Evolutionary conservation across 2,888 invertebrate species (phyloP).

Genomic region (Drosophila helvetica): DNA sequence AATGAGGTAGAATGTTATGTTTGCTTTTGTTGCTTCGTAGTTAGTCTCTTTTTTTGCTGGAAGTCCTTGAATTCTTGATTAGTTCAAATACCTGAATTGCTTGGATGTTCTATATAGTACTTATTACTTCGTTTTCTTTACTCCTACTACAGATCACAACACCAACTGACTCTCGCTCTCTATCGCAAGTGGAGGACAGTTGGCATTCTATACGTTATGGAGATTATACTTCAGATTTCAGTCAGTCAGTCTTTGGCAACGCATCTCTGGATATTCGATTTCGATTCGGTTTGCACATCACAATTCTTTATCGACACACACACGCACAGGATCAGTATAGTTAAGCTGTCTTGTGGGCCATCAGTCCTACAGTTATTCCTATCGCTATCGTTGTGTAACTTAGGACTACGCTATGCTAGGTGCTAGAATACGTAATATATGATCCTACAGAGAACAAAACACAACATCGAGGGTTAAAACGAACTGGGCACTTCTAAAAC

Average conservation of each 20-base stretch:
- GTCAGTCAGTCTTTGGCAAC: constrained; percentile 66
- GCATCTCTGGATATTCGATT: constrained; percentile 51
- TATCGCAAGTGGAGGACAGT: not conserved
- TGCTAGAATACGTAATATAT: constrained; percentile 23
- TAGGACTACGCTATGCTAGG: constrained; percentile 50
- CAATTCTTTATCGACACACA: constrained; percentile 62
- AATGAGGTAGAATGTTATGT: constrained; percentile 75
- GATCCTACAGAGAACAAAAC: constrained; percentile 62
- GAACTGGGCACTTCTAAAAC: constrained; percentile 61
- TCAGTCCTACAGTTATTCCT: constrained; percentile 57
- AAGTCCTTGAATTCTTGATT: constrained; percentile 73
- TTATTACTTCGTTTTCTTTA: constrained; percentile 35
- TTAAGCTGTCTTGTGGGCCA: constrained; percentile 31
- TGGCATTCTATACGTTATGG: constrained; percentile 31
- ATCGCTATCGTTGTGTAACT: constrained; percentile 47
- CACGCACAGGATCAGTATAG: constrained; percentile 49
- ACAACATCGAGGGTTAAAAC: constrained; percentile 67
- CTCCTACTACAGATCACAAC: constrained; percentile 56
- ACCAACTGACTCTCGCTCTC: constrained; percentile 3
- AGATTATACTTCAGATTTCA: constrained; percentile 54
- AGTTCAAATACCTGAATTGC: constrained; percentile 78
- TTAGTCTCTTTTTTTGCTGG: constrained; percentile 61
- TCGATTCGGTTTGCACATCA: constrained; percentile 57
- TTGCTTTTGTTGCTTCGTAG: constrained; percentile 47
- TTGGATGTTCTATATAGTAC: constrained; percentile 68